A percentile compares a stretch with the other conserved stretches of the same genome.
phyloP scores from a whole-genome alignment of 2,797 vertebrate species.

The Rhodeus uyekii region DNA sequence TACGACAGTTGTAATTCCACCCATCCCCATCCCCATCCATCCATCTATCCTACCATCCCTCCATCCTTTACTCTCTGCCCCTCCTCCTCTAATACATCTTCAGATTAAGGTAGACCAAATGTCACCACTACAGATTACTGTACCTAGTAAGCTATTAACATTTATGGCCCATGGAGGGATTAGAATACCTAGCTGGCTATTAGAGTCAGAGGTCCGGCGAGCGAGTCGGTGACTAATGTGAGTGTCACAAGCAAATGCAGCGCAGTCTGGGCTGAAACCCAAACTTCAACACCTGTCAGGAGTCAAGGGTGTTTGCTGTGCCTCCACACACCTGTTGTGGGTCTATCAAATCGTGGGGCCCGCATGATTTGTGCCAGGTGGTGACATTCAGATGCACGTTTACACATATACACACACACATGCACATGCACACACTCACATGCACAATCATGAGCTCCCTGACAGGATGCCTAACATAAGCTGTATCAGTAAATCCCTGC shows the following conservation, averaged over 20 bases:
- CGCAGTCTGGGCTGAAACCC: conserved; percentile 79
- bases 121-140: conserved; percentile 91
- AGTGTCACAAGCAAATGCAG: conserved; percentile 51
- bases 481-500: conserved; percentile 50
- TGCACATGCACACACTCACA: background rate
- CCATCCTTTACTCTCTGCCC: conserved; percentile 28
- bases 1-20: conserved; percentile 87
- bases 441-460: conserved; percentile 42
- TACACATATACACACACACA: conserved; percentile 1
- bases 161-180: conserved; percentile 79
- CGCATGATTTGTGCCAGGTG: conserved; percentile 80
- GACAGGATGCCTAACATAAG: conserved; percentile 45
- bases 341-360: conserved; percentile 75
- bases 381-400: conserved; percentile 56
- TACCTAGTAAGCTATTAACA: conserved; percentile 90
- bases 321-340: conserved; percentile 85
- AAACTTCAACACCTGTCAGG: conserved; percentile 87
- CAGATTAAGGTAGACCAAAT: conserved; percentile 93
- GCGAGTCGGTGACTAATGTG: conserved; percentile 76
- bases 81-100: conserved; percentile 84
- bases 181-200: conserved; percentile 90
- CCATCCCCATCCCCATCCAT: conserved; percentile 35
- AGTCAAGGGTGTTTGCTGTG: conserved; percentile 66
- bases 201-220: conserved; percentile 73
- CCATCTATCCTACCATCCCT: conserved; percentile 37